These are phyloP conservation scores for Spodoptera litura DNA, from an alignment of 1,140 invertebrate genomes.

Conservation along the genomic window DNA sequence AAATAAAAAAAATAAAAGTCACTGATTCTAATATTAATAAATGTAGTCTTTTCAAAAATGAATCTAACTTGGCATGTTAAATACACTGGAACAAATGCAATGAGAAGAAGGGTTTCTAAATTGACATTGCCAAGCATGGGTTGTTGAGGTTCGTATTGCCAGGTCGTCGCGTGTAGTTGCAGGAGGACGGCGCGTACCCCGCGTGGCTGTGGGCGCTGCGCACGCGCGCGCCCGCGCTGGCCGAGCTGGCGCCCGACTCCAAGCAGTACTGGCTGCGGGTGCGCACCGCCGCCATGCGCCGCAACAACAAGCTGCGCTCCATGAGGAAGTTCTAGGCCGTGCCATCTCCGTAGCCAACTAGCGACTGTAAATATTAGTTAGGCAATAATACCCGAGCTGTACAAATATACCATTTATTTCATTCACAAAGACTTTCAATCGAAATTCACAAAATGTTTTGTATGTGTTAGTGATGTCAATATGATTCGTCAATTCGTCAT, in stretches of 20 bases:
- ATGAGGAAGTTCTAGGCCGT: slow-evolving; percentile 80
- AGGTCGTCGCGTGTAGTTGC: slow-evolving; percentile 84
- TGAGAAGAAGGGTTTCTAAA: no score
- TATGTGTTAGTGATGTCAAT: background rate
- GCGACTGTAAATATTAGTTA: background rate
- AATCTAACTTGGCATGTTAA: no score
- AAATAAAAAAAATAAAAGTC: no score
- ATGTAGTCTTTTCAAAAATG: no score
- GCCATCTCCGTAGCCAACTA: background rate
- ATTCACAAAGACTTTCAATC: slow-evolving; percentile 13
- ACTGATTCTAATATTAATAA: no score
- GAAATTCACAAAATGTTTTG: slow-evolving; percentile 19
- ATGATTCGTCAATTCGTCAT: background rate
- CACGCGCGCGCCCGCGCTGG: slow-evolving; percentile 87
- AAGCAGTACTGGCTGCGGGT: slow-evolving; percentile 93
- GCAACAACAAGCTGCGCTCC: slow-evolving; percentile 88
- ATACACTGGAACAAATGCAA: no score
- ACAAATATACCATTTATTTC: slow-evolving; percentile 10
- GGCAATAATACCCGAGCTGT: background rate
- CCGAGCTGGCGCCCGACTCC: slow-evolving; percentile 92
- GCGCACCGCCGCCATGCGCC: slow-evolving; percentile 87
- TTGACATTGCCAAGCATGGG: no score
- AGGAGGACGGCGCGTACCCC: slow-evolving; percentile 95
- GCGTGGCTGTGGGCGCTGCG: slow-evolving; percentile 96
- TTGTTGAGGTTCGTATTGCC: no score